phyloP scores from a whole-genome alignment of 1,140 invertebrate genomes.

The Yoshiicerus persimilis region DNA sequence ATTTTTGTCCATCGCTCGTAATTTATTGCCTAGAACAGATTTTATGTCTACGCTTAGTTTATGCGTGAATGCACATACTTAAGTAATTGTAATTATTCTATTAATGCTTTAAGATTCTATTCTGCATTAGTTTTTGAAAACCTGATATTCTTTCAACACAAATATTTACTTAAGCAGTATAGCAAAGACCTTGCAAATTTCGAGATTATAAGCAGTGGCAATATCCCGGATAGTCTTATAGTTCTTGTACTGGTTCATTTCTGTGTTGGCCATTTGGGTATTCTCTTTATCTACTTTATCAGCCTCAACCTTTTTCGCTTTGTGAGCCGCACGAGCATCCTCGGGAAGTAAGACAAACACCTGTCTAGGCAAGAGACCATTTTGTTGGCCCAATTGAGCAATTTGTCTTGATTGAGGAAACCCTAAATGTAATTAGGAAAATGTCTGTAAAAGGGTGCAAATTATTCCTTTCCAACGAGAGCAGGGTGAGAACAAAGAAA shows the following conservation, averaged over 20 bases:
- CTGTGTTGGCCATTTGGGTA: not conserved
- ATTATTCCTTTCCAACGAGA: not conserved
- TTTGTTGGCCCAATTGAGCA: constrained; percentile 32
- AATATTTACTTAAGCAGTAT: not conserved
- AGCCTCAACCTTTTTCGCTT: not conserved
- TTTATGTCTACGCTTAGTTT: not conserved
- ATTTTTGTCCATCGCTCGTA: constrained; percentile 27
- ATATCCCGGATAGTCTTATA: constrained; percentile 25
- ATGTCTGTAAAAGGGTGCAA: not conserved
- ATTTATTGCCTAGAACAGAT: not conserved
- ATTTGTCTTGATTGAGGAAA: constrained; percentile 38
- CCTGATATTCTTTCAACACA: too few species aligned
- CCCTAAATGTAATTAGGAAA: not conserved
- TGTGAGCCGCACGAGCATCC: not conserved
- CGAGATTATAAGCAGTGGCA: constrained; percentile 16
- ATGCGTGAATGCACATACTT: not conserved
- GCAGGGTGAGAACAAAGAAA: not conserved
- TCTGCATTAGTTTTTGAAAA: too few species aligned
- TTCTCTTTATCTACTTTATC: not conserved
- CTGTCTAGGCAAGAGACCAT: constrained; percentile 38
- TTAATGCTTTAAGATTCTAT: too few species aligned
- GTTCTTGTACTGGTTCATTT: not conserved
- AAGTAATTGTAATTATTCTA: too few species aligned
- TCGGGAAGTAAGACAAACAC: constrained; percentile 39
- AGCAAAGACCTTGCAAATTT: constrained; percentile 27